A percentile compares a stretch with the other conserved stretches of the same genome.
Evolutionary conservation across 2,113 vertebrate species (phyloP).

Genomic region (Chamaea fasciata): DNA sequence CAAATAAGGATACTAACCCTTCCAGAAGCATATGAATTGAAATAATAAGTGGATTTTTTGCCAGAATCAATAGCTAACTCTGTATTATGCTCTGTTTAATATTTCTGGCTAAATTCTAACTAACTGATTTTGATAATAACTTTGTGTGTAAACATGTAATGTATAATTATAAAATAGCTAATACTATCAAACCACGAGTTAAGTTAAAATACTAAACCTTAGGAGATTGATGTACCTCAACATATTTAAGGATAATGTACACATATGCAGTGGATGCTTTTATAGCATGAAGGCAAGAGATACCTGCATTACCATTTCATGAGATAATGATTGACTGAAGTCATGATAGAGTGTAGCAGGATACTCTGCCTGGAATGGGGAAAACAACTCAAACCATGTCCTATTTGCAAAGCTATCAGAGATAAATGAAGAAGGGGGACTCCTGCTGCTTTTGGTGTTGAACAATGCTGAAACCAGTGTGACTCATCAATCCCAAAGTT

Average conservation of each 20-base stretch:
- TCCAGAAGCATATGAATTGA: not conserved
- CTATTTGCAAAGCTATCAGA: not conserved
- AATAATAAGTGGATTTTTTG: not conserved
- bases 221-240: not conserved
- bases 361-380: not conserved
- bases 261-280: not conserved
- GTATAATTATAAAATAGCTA: not conserved
- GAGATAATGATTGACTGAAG: not conserved
- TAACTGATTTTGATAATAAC: not conserved
- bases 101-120: not conserved
- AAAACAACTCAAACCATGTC: not conserved
- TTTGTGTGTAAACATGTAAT: not conserved
- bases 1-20: not conserved
- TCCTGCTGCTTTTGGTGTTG: not conserved
- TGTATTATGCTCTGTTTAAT: not conserved
- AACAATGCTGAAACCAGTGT: not conserved
- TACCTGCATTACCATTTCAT: not conserved
- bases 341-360: not conserved
- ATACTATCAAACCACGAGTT: not conserved
- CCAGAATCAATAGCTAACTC: not conserved
- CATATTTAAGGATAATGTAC: not conserved
- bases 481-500: not conserved
- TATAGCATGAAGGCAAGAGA: not conserved
- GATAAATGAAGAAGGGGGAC: not conserved
- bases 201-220: not conserved